Evolutionary conservation across 2,113 vertebrate species (phyloP), one percentile per base, ranked within the genome.

Genomic region (Prunella himalayana): DNA sequence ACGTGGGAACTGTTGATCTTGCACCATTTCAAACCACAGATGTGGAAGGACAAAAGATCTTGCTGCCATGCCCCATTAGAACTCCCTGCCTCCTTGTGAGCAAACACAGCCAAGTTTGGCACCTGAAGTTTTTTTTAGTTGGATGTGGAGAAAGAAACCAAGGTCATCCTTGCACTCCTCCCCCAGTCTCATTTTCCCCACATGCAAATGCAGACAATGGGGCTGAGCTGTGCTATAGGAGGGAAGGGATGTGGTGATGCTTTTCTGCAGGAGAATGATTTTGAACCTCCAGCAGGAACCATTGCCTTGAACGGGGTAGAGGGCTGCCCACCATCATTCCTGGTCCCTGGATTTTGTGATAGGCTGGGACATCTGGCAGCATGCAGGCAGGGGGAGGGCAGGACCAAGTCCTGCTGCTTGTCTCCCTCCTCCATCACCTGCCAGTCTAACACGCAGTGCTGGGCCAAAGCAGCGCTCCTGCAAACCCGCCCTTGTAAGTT

Each of bases 401-500:
- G 61, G 39, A 90, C 28, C 7, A 13, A n/a, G 23, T 30, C 8
- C n/a, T 31, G 35, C 45, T 37, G 22, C 42, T 83, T 5, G 2
- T 65, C 44, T 42, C 28, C 66, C 35, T 78, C 17, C 41, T 77
- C 20, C 79, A 15, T 30, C 1, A 0, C 14, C 35, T 64, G 49
- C 47, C 4, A 2, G 28, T 49, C 63, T 33, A 44, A 45, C 0
- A 2, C 0, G 0, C 50, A 61, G 24, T 0, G 0, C 37, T 35
- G 37, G 70, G 51, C 37, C 47, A 82, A 65, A 75, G 56, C 80
- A 44, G 19, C 0, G 0, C 45, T 71, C n/a, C 28, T 49, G 47
- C 28, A 93, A 86, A 63, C 31, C 28, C 16, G 44, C 66, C 42
- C 60, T 42, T 0, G 0, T 13, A 30, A n/a, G 18, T 41, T 78